Evolutionary conservation across 2,888 invertebrate genomes (phyloP).

Genomic region (Drosophila longiperda): DNA sequence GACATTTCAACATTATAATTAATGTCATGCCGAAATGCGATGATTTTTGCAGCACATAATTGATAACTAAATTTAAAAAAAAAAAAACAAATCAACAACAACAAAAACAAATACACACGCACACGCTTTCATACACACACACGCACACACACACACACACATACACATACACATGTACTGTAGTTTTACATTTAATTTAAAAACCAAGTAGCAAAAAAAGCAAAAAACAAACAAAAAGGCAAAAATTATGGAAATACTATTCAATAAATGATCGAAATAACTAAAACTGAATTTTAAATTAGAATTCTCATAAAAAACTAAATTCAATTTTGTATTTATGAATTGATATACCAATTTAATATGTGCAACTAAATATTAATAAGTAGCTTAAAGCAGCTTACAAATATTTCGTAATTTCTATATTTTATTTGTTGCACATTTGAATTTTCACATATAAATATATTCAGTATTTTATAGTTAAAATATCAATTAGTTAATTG

Average conservation of each 20-base stretch:
- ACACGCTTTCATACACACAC: conserved; percentile 36
- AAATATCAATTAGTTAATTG: conserved; percentile 49
- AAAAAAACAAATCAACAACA: conserved; percentile 1
- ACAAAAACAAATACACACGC: conserved; percentile 30
- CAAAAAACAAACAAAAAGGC: conserved; percentile 25
- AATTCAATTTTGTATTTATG: not conserved
- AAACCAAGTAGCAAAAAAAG: conserved; percentile 49
- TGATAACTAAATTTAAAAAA: conserved; percentile 64
- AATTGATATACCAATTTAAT: not conserved
- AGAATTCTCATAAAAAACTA: not conserved
- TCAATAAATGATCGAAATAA: conserved; percentile 55
- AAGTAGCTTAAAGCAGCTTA: not conserved
- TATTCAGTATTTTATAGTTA: not conserved
- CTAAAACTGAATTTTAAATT: conserved; percentile 7
- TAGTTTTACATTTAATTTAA: conserved; percentile 76
- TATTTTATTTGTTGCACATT: not conserved
- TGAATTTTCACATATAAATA: conserved; percentile 3
- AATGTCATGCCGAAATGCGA: conserved; percentile 48
- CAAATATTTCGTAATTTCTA: not conserved
- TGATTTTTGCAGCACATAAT: conserved; percentile 66
- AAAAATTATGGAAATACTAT: conserved; percentile 58
- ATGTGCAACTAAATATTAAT: not conserved
- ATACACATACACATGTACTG: conserved; percentile 49
- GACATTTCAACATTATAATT: conserved; percentile 43
- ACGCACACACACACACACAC: conserved; percentile 8